Base-by-base conservation (phyloP, 2,888 invertebrate genomes). In the Dicranocentrus wangi region DNA sequence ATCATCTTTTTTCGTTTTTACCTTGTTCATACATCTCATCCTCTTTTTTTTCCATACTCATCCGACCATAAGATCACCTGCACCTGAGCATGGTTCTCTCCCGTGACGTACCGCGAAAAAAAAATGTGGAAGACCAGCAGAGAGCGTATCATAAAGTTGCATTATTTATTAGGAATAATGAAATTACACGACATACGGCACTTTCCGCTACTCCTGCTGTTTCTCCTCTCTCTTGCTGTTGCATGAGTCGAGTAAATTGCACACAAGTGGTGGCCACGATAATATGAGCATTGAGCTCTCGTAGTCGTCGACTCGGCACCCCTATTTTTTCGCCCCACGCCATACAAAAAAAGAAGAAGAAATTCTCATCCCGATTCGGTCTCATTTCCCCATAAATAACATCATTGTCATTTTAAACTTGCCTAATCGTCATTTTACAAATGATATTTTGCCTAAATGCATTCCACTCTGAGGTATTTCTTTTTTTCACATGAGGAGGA, bases 161-260 rank as follows among this genome's bases (percentile, higher is more conserved):
- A 55, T 73, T 25, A 73, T 73, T 63, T 65, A 73, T 65, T 65
- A 39, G 42, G 55, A 75, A 65, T 28, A 53, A 61, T 25, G 23
- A 32, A 75, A 66, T 32, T 73, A 73, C 73, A 63, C 42, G 55
- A 73, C 73, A 73, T 19, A 65, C 55, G 73, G 72, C 47, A 39
- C 13, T 43, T 23, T 65, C 43, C 21, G 25, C 65, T 65, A 15
- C 61, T 61, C 17, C 61, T 61, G 10, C 3, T 47, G 10, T 47
- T 47, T 47, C 47, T 47, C 47, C n/a, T n/a, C 53, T 53, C 23
- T n/a, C n/a, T n/a, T 51, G n/a, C 3, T 51, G 8, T 53, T 17
- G 32, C 61, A 32, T 61, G 32, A 47, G 2, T 5, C 47, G n/a
- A 21, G 43, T 42, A 65, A n/a, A 65, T 65, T 65, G 65, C 65